These are phyloP conservation scores for Coluber constrictor DNA, from an alignment of 2,797 vertebrate species.

Conservation along the genomic window DNA sequence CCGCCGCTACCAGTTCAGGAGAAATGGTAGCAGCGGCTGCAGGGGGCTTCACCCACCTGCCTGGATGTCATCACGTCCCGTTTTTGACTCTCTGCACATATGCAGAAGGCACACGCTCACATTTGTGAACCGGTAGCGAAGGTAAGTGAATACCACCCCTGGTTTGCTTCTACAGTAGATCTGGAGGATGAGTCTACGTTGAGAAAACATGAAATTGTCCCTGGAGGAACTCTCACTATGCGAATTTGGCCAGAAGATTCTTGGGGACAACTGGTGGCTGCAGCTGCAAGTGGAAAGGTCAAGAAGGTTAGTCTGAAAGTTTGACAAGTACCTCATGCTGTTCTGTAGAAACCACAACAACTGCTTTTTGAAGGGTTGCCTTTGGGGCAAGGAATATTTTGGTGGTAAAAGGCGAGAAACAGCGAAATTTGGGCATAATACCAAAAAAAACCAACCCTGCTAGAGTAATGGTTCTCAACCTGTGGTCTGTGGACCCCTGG, in stretches of 20 bases:
- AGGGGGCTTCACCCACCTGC: too few species aligned
- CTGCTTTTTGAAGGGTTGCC: not conserved
- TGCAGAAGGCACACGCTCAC: too few species aligned
- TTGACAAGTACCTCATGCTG: not conserved
- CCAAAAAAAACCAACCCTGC: too few species aligned
- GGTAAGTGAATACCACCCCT: too few species aligned
- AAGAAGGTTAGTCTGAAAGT: conserved; percentile 51
- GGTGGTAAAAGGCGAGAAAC: not conserved
- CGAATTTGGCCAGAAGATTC: conserved; percentile 68
- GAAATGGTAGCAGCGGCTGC: too few species aligned
- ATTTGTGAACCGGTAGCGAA: too few species aligned
- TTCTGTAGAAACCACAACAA: not conserved
- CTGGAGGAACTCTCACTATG: conserved; percentile 59
- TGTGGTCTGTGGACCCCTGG: too few species aligned
- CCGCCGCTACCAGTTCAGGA: too few species aligned
- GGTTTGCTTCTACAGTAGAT: conserved; percentile 53
- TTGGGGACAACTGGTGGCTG: conserved; percentile 62
- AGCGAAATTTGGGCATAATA: not conserved
- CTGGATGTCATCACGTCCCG: too few species aligned
- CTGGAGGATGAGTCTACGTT: conserved; percentile 62
- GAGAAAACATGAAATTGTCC: conserved; percentile 58
- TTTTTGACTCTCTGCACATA: too few species aligned
- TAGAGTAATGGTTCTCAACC: not conserved
- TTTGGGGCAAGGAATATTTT: not conserved
- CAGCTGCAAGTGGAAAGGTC: conserved; percentile 64